Evolutionary conservation across 2,888 invertebrate genomes (phyloP).

Genomic region (Xestia c-nigrum): DNA sequence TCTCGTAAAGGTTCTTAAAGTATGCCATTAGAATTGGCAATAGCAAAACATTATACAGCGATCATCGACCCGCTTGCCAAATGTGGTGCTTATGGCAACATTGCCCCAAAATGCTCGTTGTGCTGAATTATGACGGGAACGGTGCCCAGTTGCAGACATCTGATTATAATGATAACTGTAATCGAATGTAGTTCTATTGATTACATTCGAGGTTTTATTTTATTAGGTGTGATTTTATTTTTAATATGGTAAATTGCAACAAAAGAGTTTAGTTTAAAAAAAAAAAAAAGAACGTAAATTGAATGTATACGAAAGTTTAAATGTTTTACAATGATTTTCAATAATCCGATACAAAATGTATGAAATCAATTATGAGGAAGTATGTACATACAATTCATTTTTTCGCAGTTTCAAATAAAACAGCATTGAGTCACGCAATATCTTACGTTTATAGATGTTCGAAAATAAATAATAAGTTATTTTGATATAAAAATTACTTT

Average conservation of each 20-base stretch:
- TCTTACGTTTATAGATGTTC: neutral
- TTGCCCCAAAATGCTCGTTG: constrained; percentile 15
- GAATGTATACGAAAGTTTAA: constrained; percentile 4
- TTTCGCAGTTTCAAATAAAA: neutral
- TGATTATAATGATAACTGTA: neutral
- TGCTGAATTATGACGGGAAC: constrained; percentile 1
- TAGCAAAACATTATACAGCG: neutral
- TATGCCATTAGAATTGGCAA: constrained; percentile 30
- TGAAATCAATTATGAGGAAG: neutral
- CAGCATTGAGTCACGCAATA: neutral
- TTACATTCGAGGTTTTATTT: neutral
- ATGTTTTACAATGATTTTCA: constrained; percentile 28
- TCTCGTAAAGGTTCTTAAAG: neutral
- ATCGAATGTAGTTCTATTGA: neutral
- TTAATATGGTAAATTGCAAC: neutral
- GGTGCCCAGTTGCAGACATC: neutral
- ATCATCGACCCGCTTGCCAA: constrained; percentile 41
- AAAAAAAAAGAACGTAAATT: constrained; percentile 22
- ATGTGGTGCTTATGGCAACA: constrained; percentile 45
- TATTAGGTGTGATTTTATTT: neutral
- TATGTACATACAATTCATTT: neutral
- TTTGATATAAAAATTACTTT: neutral
- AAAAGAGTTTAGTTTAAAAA: neutral
- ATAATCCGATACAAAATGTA: constrained; percentile 27
- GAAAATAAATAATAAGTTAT: neutral